These are phyloP conservation scores for Whitmania pigra DNA, from an alignment of 1,140 invertebrate genomes.

Conservation along the genomic window DNA sequence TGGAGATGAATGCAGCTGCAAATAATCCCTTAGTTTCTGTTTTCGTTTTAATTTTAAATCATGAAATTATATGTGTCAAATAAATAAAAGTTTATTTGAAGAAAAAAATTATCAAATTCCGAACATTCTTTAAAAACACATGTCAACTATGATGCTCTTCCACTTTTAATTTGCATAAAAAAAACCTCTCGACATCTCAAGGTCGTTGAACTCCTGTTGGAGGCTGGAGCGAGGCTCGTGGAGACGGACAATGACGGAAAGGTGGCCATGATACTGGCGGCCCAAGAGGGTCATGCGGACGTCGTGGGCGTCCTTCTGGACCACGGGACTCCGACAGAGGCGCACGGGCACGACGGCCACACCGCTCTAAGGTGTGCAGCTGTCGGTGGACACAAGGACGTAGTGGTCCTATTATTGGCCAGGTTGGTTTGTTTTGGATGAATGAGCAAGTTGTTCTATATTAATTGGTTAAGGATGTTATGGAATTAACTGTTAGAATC, in stretches of 20 bases:
- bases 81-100: neutral
- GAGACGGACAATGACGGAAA: constrained; percentile 69
- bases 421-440: neutral
- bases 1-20: too few species aligned
- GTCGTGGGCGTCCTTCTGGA: constrained; percentile 34
- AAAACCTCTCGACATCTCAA: constrained; percentile 26
- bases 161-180: too few species aligned
- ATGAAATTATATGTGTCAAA: neutral
- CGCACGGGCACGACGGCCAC: constrained; percentile 79
- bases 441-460: too few species aligned
- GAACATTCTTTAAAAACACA: too few species aligned
- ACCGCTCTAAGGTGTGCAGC: constrained; percentile 74
- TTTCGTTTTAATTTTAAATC: constrained; percentile 12
- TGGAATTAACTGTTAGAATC: too few species aligned
- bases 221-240: constrained; percentile 79
- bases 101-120: neutral
- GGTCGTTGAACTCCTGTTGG: constrained; percentile 56
- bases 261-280: constrained; percentile 37
- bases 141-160: too few species aligned
- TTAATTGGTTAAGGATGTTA: too few species aligned
- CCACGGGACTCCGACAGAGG: constrained; percentile 52
- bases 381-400: constrained; percentile 66
- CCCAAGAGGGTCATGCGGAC: constrained; percentile 38
- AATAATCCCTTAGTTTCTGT: too few species aligned
- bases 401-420: constrained; percentile 37